Percentiles rank a stretch among this genome's conserved stretches.
phyloP scores from a whole-genome alignment of 2,113 vertebrate species.

The Hystrix cristata region DNA sequence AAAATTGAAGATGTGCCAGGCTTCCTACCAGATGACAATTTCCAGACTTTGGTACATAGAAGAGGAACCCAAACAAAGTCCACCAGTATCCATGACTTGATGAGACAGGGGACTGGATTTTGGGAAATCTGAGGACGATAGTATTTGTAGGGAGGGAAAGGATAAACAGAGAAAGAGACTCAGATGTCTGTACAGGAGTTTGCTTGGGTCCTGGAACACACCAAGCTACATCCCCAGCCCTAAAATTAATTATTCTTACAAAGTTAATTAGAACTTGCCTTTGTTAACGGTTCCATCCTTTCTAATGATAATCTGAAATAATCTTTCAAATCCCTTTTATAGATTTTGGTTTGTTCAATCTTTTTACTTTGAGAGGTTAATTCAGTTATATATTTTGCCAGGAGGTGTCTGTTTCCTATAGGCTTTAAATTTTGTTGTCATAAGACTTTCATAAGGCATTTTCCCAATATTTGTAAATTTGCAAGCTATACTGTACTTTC shows the following conservation, averaged over 20 bases:
- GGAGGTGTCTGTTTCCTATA: background rate
- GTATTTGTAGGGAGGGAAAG: conserved; percentile 5
- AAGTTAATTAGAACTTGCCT: background rate
- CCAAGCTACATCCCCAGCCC: background rate
- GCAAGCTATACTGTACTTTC: background rate
- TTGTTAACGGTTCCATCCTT: background rate
- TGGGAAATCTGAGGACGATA: background rate
- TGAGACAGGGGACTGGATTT: background rate
- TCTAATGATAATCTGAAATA: conserved; percentile 20
- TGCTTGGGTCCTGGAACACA: background rate
- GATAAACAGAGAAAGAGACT: background rate
- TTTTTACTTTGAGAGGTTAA: background rate
- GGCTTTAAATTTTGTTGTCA: background rate
- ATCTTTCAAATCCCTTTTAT: background rate
- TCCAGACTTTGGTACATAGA: background rate
- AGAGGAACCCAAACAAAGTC: background rate
- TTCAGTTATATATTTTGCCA: background rate
- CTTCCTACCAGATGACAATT: background rate
- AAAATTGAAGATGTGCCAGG: background rate
- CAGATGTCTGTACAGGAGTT: background rate
- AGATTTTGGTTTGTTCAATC: background rate
- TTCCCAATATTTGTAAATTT: background rate
- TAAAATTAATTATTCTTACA: background rate
- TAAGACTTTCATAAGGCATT: background rate
- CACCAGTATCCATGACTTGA: background rate